Percentiles rank a stretch among this genome's conserved stretches.
These are phyloP conservation scores for Malaclemys terrapin DNA, from an alignment of 2,113 vertebrate species.

Conservation along the genomic window DNA sequence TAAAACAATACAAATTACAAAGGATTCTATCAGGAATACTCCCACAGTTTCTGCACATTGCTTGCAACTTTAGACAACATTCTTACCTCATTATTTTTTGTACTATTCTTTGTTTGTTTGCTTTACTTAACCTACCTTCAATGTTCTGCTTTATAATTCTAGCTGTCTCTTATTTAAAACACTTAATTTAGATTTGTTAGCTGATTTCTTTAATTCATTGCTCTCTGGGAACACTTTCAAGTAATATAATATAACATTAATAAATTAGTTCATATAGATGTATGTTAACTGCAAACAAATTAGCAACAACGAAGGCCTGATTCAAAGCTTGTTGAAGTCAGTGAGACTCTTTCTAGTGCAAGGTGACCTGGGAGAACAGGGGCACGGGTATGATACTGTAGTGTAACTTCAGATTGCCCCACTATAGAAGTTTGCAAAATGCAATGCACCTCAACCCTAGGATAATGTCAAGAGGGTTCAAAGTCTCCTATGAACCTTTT, in stretches of 20 bases:
- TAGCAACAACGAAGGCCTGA: background rate
- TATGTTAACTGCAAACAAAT: background rate
- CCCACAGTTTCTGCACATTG: fast-evolving
- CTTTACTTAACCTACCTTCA: background rate
- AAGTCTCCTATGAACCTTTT: background rate
- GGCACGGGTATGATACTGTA: background rate
- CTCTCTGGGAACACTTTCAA: background rate
- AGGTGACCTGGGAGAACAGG: background rate
- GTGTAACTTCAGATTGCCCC: fast-evolving
- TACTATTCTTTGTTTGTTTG: background rate
- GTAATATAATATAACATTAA: background rate
- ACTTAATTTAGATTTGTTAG: background rate
- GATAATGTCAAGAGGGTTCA: background rate
- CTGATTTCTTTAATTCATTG: background rate
- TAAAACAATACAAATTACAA: background rate
- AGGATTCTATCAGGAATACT: fast-evolving
- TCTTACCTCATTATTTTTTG: background rate
- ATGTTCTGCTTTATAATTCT: background rate
- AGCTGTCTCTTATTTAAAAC: background rate
- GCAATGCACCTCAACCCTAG: background rate
- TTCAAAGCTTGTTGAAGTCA: background rate
- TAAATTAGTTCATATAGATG: background rate
- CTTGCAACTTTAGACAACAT: background rate
- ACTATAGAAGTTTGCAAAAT: background rate
- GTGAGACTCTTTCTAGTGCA: background rate